These are phyloP conservation scores for Gymnoscopelus braueri DNA, from an alignment of 2,797 vertebrate genomes.

Conservation along the genomic window DNA sequence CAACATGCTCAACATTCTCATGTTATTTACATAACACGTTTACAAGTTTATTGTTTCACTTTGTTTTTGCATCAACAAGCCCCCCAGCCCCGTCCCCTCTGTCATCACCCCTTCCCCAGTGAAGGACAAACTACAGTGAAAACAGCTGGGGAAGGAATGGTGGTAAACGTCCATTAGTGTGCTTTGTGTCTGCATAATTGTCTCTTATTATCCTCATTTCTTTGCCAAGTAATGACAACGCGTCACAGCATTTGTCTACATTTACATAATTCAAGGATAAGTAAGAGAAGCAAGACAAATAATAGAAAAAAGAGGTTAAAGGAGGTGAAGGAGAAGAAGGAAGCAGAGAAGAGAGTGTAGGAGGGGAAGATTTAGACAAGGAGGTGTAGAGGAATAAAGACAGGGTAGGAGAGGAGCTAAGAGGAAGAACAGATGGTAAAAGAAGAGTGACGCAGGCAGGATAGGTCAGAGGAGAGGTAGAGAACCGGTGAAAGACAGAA, in stretches of 20 bases:
- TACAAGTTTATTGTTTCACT: too few relatives aligned
- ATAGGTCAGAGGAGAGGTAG: not conserved
- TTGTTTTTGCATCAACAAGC: too few relatives aligned
- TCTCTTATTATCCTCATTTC: slow-evolving; percentile 47
- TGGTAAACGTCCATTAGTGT: slow-evolving; percentile 59
- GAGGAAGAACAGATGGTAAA: not conserved
- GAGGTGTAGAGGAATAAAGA: slow-evolving; percentile 1
- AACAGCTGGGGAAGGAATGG: slow-evolving; percentile 46
- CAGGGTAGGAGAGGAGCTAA: not conserved
- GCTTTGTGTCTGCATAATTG: slow-evolving; percentile 57
- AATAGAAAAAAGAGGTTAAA: not conserved
- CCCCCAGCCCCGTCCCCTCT: not conserved
- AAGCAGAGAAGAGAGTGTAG: slow-evolving; percentile 12
- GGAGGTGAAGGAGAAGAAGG: slow-evolving; percentile 29
- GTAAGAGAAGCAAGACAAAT: not conserved
- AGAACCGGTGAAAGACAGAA: slow-evolving; percentile 4
- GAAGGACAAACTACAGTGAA: slow-evolving; percentile 14
- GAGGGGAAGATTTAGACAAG: not conserved
- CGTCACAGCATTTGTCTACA: slow-evolving; percentile 34
- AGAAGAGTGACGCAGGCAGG: not conserved
- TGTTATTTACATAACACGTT: too few relatives aligned
- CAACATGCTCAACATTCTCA: too few relatives aligned
- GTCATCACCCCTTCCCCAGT: not conserved
- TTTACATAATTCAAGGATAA: slow-evolving; percentile 45
- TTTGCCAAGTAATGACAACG: slow-evolving; percentile 41